Percentiles rank a stretch among this genome's conserved stretches.
Conservation (phyloP, 2,113 vertebrate genomes). For the Cyprinodon tularosa region DNA sequence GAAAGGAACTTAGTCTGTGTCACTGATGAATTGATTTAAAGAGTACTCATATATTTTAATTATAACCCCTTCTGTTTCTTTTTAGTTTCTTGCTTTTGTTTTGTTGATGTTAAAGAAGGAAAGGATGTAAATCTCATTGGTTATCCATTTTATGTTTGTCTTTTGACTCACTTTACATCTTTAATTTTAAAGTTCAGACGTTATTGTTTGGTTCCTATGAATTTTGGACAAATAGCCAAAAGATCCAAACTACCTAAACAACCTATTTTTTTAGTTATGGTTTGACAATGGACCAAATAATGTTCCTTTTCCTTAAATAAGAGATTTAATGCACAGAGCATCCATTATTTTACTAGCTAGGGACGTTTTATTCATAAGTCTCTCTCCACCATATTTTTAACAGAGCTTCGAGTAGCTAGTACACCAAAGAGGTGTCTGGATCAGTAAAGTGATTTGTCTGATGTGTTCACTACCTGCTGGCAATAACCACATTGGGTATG, state of each 20-base stretch:
- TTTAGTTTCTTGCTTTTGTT: slow-evolving; percentile 28
- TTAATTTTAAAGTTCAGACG: not conserved
- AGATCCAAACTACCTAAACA: slow-evolving; percentile 41
- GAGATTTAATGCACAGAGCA: not conserved
- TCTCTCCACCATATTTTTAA: slow-evolving; percentile 1
- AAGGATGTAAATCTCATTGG: not conserved
- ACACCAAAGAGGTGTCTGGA: slow-evolving; percentile 1
- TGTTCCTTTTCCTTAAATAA: slow-evolving; percentile 24
- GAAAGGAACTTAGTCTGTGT: slow-evolving; percentile 94
- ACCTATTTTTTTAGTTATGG: slow-evolving; percentile 28
- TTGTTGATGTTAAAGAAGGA: slow-evolving; percentile 33
- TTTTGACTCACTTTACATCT: slow-evolving; percentile 16
- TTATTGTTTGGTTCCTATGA: not conserved
- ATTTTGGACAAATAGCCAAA: not conserved
- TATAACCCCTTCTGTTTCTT: slow-evolving; percentile 32
- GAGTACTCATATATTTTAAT: slow-evolving; percentile 4
- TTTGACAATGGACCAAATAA: slow-evolving; percentile 63
- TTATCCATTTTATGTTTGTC: not conserved
- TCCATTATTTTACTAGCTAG: not conserved
- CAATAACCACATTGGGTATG: not conserved
- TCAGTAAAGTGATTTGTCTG: not conserved
- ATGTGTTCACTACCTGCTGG: not conserved
- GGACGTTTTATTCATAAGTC: not conserved
- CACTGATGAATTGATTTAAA: slow-evolving; percentile 72
- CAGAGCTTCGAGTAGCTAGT: slow-evolving; percentile 1